phyloP scores from a whole-genome alignment of 2,113 vertebrate species.

The Antechinus flavipes region DNA sequence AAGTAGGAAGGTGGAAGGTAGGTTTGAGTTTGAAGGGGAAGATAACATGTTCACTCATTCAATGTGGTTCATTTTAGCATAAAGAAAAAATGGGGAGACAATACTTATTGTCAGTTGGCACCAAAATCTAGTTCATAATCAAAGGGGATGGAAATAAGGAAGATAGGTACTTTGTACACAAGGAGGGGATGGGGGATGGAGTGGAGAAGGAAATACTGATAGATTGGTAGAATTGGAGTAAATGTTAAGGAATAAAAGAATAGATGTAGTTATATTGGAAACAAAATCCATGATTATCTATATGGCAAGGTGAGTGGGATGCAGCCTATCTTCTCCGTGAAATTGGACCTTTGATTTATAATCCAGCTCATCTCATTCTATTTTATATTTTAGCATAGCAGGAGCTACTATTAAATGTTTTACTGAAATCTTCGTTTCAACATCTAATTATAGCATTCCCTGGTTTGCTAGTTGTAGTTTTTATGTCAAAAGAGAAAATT shows the following conservation, averaged over 20 bases:
- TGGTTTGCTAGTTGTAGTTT: neutral
- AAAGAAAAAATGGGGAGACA: neutral
- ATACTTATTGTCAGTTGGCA: neutral
- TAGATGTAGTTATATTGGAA: neutral
- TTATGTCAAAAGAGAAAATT: neutral
- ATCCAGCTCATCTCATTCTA: neutral
- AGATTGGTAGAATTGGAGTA: neutral
- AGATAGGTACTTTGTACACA: neutral
- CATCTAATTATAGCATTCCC: neutral
- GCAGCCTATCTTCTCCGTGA: neutral
- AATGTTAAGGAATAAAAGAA: neutral
- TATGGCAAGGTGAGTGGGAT: neutral
- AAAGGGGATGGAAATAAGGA: neutral
- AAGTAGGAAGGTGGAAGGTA: neutral
- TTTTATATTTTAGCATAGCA: neutral
- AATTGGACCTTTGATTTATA: neutral
- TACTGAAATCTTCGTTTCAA: neutral
- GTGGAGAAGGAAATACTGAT: neutral
- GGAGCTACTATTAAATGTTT: neutral
- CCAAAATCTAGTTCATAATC: neutral
- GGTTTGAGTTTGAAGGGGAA: neutral
- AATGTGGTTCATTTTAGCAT: neutral
- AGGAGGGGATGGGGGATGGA: neutral
- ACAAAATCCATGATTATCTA: neutral
- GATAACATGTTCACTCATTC: neutral